Conservation (phyloP, 2,797 vertebrate species). For the Gadopsis marmoratus region DNA sequence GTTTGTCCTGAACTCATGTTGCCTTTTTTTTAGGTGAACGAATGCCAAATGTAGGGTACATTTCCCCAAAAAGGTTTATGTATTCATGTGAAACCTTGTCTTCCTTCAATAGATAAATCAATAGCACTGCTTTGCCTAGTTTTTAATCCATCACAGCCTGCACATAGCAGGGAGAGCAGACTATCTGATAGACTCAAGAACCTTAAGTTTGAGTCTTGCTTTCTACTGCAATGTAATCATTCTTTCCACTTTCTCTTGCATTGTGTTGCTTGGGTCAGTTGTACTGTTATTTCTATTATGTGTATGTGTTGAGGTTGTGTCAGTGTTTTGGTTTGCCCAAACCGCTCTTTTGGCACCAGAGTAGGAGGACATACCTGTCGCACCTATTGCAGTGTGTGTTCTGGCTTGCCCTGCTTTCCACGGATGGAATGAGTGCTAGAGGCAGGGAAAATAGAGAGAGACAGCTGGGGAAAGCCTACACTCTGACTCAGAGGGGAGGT, state of each 20-base stretch:
- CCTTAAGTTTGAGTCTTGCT: constrained; percentile 24
- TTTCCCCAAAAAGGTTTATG: constrained; percentile 6
- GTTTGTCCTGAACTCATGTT: not conserved
- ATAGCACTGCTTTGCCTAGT: not conserved
- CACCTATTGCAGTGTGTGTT: constrained; percentile 82
- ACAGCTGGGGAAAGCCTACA: constrained; percentile 91
- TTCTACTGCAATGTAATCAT: constrained; percentile 57
- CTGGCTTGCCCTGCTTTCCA: constrained; percentile 81
- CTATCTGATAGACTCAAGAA: constrained; percentile 42
- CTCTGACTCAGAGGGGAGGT: constrained; percentile 81
- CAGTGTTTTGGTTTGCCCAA: constrained; percentile 66
- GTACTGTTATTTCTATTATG: constrained; percentile 58
- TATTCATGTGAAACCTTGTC: constrained; percentile 5
- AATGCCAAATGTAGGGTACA: not conserved
- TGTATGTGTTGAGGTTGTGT: constrained; percentile 52
- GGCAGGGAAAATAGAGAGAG: constrained; percentile 75
- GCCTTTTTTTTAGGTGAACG: constrained; percentile 9
- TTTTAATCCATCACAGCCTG: constrained; percentile 31
- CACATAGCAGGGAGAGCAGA: constrained; percentile 30
- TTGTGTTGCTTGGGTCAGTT: constrained; percentile 49
- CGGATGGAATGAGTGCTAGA: constrained; percentile 75
- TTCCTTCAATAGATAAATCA: constrained; percentile 9
- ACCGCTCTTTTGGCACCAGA: constrained; percentile 70
- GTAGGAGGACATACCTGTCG: constrained; percentile 81
- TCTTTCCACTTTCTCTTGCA: constrained; percentile 62